These are phyloP conservation scores for Drepana arcuata DNA, from an alignment of 1,140 invertebrate species.

Conservation along the genomic window DNA sequence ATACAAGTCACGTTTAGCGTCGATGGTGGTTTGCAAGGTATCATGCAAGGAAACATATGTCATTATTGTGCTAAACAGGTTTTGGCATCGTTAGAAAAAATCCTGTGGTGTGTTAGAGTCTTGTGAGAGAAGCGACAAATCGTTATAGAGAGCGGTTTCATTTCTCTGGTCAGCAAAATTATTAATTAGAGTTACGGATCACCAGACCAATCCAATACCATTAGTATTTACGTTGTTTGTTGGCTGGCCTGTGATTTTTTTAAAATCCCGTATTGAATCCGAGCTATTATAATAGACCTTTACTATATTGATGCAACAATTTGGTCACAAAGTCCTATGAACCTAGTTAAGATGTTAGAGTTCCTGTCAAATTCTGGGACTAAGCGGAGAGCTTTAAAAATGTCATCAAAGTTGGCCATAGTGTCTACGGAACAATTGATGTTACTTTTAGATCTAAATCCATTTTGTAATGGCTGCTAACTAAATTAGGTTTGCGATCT, in stretches of 20 bases:
- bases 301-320: too few relatives aligned
- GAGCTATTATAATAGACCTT: too few relatives aligned
- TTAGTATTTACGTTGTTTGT: neutral
- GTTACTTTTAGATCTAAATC: too few relatives aligned
- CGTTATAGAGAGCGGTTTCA: neutral
- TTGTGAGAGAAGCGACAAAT: neutral
- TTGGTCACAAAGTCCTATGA: too few relatives aligned
- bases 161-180: neutral
- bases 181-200: neutral
- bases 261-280: neutral
- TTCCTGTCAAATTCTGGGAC: too few relatives aligned
- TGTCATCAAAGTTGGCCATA: too few relatives aligned
- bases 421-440: too few relatives aligned
- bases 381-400: too few relatives aligned
- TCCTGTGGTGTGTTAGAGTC: neutral
- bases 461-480: too few relatives aligned
- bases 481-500: too few relatives aligned
- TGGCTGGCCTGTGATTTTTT: neutral
- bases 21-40: neutral
- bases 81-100: neutral
- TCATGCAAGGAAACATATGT: neutral
- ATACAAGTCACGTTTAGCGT: neutral
- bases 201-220: neutral
- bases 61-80: neutral
- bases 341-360: too few relatives aligned